A percentile compares a stretch with the other conserved stretches of the same genome.
These are phyloP conservation scores for Cydia pomonella DNA, from an alignment of 1,140 invertebrate species.

Conservation along the genomic window DNA sequence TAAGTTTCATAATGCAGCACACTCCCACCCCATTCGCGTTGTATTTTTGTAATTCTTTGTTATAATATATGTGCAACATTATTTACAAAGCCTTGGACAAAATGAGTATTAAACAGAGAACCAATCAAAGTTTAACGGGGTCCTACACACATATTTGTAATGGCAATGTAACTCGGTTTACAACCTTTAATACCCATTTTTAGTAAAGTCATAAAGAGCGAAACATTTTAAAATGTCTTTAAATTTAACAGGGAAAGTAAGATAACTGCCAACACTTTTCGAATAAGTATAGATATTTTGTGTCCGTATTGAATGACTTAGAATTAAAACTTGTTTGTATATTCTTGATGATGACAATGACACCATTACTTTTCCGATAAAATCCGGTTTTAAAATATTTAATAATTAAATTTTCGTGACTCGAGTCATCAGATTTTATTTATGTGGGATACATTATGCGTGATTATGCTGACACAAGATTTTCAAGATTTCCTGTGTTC, in stretches of 20 bases:
- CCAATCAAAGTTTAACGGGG: background rate
- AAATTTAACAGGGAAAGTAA: conserved; percentile 2
- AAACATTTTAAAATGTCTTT: background rate
- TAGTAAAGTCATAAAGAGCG: conserved; percentile 3
- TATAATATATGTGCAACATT: background rate
- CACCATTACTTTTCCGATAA: background rate
- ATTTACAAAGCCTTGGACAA: background rate
- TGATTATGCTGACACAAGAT: background rate
- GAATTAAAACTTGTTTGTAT: conserved; percentile 11
- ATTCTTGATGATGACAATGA: background rate
- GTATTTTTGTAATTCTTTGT: too few relatives aligned
- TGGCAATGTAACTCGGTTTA: background rate
- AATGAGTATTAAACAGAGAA: background rate
- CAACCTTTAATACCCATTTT: conserved; percentile 22
- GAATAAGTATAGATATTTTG: background rate
- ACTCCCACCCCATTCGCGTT: too few relatives aligned
- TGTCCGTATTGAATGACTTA: conserved; percentile 22
- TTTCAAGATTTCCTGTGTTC: background rate
- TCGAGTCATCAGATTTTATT: background rate
- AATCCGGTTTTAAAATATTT: background rate
- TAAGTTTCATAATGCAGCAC: too few relatives aligned
- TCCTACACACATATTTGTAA: background rate
- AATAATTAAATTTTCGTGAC: background rate
- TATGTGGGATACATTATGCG: background rate
- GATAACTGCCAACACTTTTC: background rate